Evolutionary conservation across 1,140 invertebrate genomes (phyloP).

Genomic region (Ylistrum balloti): DNA sequence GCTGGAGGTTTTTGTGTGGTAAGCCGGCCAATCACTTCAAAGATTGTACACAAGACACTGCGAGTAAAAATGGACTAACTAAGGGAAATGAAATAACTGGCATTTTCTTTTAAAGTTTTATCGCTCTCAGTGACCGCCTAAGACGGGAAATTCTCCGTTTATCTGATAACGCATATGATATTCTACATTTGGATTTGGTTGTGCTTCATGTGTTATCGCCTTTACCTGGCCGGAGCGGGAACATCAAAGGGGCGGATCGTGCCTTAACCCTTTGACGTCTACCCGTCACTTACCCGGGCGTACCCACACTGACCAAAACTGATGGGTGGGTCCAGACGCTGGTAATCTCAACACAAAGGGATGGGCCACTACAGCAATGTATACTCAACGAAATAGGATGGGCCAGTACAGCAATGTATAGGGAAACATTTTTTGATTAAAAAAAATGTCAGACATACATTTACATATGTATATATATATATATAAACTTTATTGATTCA

Average conservation of each 20-base stretch:
- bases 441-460: too few relatives aligned
- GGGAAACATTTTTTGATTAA: too few relatives aligned
- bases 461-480: too few relatives aligned
- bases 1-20: conserved; percentile 22
- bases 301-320: neutral
- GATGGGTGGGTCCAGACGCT: conserved; percentile 4
- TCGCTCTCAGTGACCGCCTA: conserved; percentile 31
- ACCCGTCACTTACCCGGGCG: neutral
- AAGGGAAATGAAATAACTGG: conserved; percentile 27
- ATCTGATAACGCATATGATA: conserved; percentile 22
- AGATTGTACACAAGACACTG: neutral
- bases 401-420: too few relatives aligned
- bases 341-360: neutral
- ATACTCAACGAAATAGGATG: too few relatives aligned
- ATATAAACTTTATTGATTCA: too few relatives aligned
- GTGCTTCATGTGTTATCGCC: conserved; percentile 25
- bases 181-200: neutral
- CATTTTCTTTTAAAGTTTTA: neutral
- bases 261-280: conserved; percentile 17
- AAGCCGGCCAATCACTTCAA: conserved; percentile 37
- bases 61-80: neutral
- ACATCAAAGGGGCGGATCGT: conserved; percentile 24
- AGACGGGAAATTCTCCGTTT: neutral
- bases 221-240: conserved; percentile 7
- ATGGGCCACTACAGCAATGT: neutral